Percentiles rank a stretch among this genome's conserved stretches.
phyloP scores from a whole-genome alignment of 1,140 invertebrate species.

The Drosophila obscura region DNA sequence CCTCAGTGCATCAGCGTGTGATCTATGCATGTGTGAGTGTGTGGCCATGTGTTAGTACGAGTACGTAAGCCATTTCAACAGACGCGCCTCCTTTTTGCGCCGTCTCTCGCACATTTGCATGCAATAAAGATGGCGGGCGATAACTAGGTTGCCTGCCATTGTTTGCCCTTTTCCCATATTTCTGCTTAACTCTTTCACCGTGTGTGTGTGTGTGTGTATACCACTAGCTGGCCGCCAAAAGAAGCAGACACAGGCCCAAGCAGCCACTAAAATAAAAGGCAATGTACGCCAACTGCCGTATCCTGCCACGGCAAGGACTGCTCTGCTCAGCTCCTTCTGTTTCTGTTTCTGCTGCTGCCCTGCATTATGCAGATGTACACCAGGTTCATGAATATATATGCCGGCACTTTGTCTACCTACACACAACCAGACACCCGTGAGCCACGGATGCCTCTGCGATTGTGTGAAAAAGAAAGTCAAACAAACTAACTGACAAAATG shows the following conservation, averaged over 20 bases:
- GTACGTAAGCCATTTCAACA: conserved; percentile 72
- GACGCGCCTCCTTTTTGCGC: conserved; percentile 65
- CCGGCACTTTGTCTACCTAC: conserved; percentile 66
- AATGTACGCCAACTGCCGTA: conserved; percentile 70
- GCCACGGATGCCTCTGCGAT: conserved; percentile 11
- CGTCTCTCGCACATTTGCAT: conserved; percentile 80
- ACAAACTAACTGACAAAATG: conserved; percentile 72
- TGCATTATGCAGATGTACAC: conserved; percentile 80
- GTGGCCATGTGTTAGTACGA: conserved; percentile 43
- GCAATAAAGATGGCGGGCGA: conserved; percentile 81
- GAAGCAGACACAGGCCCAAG: conserved; percentile 38
- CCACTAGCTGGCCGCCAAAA: conserved; percentile 63
- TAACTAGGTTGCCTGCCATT: conserved; percentile 79
- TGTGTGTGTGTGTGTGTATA: conserved; percentile 26
- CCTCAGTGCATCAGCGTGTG: too few species aligned
- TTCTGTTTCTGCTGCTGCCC: conserved; percentile 49
- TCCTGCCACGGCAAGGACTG: conserved; percentile 61
- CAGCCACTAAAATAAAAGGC: conserved; percentile 78
- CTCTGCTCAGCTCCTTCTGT: conserved; percentile 37
- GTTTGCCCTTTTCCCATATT: conserved; percentile 76
- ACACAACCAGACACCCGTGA: conserved; percentile 6
- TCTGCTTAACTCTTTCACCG: conserved; percentile 24
- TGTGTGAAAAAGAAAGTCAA: conserved; percentile 38
- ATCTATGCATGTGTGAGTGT: conserved; percentile 16
- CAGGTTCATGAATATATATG: conserved; percentile 81